Evolutionary conservation across 1,140 invertebrate genomes (phyloP), one percentile per base, ranked within the genome.

Genomic region (Charaxes varanes): DNA sequence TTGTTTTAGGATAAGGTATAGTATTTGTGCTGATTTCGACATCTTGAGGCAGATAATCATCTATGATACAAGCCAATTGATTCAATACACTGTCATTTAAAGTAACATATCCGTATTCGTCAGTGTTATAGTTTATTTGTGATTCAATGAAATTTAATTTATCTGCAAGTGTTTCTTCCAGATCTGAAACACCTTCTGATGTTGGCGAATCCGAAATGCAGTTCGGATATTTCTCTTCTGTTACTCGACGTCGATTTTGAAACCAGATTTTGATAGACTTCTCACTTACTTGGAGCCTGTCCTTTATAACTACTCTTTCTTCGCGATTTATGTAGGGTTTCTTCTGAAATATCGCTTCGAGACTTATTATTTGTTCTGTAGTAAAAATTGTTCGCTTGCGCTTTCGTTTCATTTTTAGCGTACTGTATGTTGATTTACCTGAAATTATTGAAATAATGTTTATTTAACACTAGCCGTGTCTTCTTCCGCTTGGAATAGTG

Each of bases 261-360:
- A 77, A 77, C 72, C 72, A 77, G 4, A 69, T 43, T 57, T 71
- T 73, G 13, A 77, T 61, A 3, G 53, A 33, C 38, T 46, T 63
- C 11, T 73, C 64, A 26, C 33, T 60, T 1, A 77, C n/a, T 8
- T 62, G 37, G 12, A 77, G 32, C n/a, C 42, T 48, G 1, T 67
- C 26, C 17, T 38, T 51, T 6, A 77, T 33, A 1, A 8, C 12
- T 32, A 54, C 38, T 22, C 65, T 49, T 15, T 67, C 65, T 32
- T 60, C 48, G 7, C 24, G 35, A 7, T 43, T 48, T 4, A 73
- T 30, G 28, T 73, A 69, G 0, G 53, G 65, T 12, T 54, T 62
- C 6, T 41, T 59, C 10, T 60, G 43, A 27, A 66, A 77, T 10
- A 63, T 49, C 13, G 57, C 18, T 53, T 77, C 69, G 23, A 77